Base-by-base conservation (phyloP, 2,113 vertebrate species). In the Pseudolaguvia tuberculata region DNA sequence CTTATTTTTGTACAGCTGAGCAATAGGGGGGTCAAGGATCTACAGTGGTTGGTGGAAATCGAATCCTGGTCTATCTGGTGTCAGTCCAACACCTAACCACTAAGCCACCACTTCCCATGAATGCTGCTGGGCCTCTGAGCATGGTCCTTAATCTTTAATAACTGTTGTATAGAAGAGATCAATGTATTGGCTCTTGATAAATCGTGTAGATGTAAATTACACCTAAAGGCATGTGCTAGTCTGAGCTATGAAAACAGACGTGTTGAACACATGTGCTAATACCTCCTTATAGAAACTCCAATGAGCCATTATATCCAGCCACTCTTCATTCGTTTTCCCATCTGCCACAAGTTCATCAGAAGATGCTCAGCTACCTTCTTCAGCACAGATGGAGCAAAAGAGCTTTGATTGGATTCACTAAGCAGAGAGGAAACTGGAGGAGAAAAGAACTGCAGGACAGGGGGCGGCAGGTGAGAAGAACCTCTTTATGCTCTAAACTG, bases 241-340 rank as follows among this genome's bases (percentile, higher is more conserved):
- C 23, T 10, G 29, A 87, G 85, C 83, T 79, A 84, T 83, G 84
- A 72, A 84, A 82, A 86, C 87, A 89, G 88, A 88, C 87, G 85
- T 89, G 88, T 88, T 86, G 86, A 89, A 88, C 88, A 91, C 88
- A 80, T 84, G 87, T 79, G 83, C 86, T 87, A 89, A 90, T 90
- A 89, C 87, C 87, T 90, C 81, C 83, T 90, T 88, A 89, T 88
- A 89, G 88, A 85, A 88, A 84, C 85, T 85, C 87, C 88, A 91
- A 90, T 90, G 89, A 91, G 88, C 88, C 87, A 87, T 88, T 88
- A 86, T 85, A 86, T 80, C 23, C 79, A 86, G 84, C 82, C 87
- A 85, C 85, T 83, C 84, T 85, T 84, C 83, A 84, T 86, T 85
- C 86, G 81, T 84, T 82, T 83, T 84, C 39, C 87, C 88, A 88